phyloP scores from a whole-genome alignment of 2,797 vertebrate species.

The Pseudochirops cupreus region DNA sequence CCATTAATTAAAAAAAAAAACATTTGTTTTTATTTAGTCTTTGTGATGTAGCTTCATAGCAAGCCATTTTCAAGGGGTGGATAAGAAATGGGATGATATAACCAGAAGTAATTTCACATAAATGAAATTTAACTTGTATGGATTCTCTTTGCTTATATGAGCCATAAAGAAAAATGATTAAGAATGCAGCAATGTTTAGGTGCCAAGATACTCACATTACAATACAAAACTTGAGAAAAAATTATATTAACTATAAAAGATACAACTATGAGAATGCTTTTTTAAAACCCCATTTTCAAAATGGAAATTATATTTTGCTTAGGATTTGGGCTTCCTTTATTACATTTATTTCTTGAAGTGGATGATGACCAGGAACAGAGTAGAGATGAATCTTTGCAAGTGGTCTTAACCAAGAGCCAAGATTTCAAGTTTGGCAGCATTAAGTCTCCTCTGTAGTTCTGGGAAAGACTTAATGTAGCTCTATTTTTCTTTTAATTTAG shows the following conservation, averaged over 20 bases:
- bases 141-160: not conserved
- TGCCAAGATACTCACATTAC: not conserved
- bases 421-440: not conserved
- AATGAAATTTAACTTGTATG: not conserved
- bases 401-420: not conserved
- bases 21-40: not conserved
- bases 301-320: not conserved
- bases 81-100: not conserved
- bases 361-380: not conserved
- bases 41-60: not conserved
- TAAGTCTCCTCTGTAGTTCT: conserved; percentile 34
- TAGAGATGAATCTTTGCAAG: not conserved
- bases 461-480: not conserved
- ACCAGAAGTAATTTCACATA: not conserved
- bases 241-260: not conserved
- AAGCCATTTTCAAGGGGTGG: not conserved
- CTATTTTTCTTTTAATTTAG: not conserved
- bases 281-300: not conserved
- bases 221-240: conserved; percentile 2
- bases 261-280: not conserved
- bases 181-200: not conserved
- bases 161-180: not conserved
- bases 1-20: not conserved
- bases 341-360: not conserved
- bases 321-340: not conserved